Base-by-base conservation (phyloP, 2,888 invertebrate species). In the Apamea sordens region DNA sequence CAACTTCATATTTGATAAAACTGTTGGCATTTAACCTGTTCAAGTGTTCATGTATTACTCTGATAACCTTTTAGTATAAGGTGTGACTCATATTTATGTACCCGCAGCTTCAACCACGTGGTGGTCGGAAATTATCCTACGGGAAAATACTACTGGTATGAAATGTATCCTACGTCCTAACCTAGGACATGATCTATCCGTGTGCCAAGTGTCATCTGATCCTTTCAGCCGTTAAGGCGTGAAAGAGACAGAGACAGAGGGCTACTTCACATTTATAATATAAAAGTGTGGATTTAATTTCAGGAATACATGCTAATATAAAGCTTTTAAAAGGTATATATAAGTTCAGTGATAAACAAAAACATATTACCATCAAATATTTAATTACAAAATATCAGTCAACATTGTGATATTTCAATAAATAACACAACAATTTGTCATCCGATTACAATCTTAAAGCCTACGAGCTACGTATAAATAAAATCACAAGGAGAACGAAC, bases 381-480 rank as follows among this genome's bases (percentile, higher is more conserved):
- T 93, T 91, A 89, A 90, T 90, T 93, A 92, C 86, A 92, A 65
- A 81, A 92, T 90, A 93, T 93, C 93, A 93, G 93, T 93, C 94
- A 90, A 90, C 87, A 89, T 89, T 87, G 85, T 88, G 89, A 83
- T 88, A 87, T 90, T 89, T 84, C 80, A 92, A 93, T 91, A 93
- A 93, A 92, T 92, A 91, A 91, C 88, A 88, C 84, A 89, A 87
- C 80, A 86, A 86, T 85, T 87, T 85, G 83, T 80, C 84, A 86
- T 88, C 88, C 84, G 76, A 87, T 86, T 86, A 81, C 64, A 79
- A 84, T 84, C 86, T 88, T 80, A 84, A 85, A 81, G 50, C 70
- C 87, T 85, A 87, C 74, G n/a, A 59, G 4, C 87, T 85, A 87
- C 73, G 77, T 80, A 90, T 90, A 90, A 92, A 92, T 91, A 80